phyloP scores from a whole-genome alignment of 2,797 vertebrate species.

The Triplophysa yarkandensis region DNA sequence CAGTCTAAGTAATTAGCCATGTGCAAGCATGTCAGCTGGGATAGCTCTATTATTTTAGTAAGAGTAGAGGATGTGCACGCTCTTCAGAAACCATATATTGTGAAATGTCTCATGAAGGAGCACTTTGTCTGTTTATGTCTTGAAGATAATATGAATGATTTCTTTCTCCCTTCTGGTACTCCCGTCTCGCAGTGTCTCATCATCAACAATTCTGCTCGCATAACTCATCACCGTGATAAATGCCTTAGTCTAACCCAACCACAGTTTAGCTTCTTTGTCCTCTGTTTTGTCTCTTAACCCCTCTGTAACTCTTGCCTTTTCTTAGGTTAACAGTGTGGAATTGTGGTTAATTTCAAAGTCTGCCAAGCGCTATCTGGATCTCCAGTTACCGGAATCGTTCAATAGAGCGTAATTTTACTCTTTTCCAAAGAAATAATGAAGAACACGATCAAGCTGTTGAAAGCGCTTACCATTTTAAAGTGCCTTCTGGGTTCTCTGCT shows the following conservation, averaged over 20 bases:
- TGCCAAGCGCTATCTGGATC: constrained; percentile 54
- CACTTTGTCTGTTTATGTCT: constrained; percentile 47
- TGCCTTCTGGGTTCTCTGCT: constrained; percentile 38
- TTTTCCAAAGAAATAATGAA: constrained; percentile 59
- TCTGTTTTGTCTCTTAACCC: constrained; percentile 23
- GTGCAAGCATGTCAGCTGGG: constrained; percentile 30
- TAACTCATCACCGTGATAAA: constrained; percentile 47
- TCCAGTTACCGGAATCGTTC: constrained; percentile 56
- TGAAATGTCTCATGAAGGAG: constrained; percentile 48
- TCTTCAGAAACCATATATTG: constrained; percentile 40
- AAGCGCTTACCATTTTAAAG: constrained; percentile 51
- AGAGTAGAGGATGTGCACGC: constrained; percentile 35
- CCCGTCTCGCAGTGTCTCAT: constrained; percentile 46
- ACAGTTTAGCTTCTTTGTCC: constrained; percentile 20
- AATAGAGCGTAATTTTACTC: constrained; percentile 58
- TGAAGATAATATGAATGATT: constrained; percentile 51
- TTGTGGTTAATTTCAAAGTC: constrained; percentile 55
- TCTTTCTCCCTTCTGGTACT: constrained; percentile 41
- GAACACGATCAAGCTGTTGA: constrained; percentile 60
- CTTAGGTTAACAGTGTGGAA: constrained; percentile 41
- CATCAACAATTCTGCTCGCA: constrained; percentile 49
- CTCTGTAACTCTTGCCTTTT: constrained; percentile 31
- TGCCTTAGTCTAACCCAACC: constrained; percentile 24
- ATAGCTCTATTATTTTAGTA: constrained; percentile 46
- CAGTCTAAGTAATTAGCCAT: constrained; percentile 42